These are phyloP conservation scores for Cranoglanis bouderius DNA, from an alignment of 2,113 vertebrate species.

Conservation along the genomic window DNA sequence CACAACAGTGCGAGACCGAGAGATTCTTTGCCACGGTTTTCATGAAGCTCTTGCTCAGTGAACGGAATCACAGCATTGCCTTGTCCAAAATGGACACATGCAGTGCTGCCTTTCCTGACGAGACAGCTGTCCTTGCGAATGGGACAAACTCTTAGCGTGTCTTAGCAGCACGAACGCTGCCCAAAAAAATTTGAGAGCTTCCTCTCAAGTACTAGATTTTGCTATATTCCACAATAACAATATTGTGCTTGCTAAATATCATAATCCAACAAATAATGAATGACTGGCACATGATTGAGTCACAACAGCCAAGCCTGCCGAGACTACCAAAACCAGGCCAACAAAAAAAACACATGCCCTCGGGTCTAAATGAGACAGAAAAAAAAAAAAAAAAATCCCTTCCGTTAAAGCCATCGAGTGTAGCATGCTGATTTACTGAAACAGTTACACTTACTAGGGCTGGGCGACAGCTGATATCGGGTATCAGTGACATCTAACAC, in stretches of 20 bases:
- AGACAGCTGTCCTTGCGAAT: constrained; percentile 13
- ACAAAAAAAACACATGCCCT: neutral
- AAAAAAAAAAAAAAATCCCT: neutral
- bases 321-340: neutral
- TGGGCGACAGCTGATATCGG: neutral
- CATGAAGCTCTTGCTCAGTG: neutral
- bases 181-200: neutral
- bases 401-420: neutral
- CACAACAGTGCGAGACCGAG: neutral
- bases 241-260: constrained; percentile 10
- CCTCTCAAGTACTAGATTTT: neutral
- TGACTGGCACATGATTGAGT: neutral
- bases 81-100: constrained; percentile 25
- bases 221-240: neutral
- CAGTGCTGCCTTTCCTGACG: neutral
- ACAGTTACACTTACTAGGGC: neutral
- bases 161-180: too few relatives aligned
- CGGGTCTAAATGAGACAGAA: neutral
- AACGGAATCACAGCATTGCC: neutral
- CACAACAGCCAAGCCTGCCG: neutral
- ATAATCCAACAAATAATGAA: neutral
- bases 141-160: neutral
- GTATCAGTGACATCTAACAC: neutral
- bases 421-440: neutral
- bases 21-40: neutral